Evolutionary conservation across 2,113 vertebrate genomes (phyloP), one percentile per base, ranked within the genome.

Genomic region (Chinchilla lanigera): DNA sequence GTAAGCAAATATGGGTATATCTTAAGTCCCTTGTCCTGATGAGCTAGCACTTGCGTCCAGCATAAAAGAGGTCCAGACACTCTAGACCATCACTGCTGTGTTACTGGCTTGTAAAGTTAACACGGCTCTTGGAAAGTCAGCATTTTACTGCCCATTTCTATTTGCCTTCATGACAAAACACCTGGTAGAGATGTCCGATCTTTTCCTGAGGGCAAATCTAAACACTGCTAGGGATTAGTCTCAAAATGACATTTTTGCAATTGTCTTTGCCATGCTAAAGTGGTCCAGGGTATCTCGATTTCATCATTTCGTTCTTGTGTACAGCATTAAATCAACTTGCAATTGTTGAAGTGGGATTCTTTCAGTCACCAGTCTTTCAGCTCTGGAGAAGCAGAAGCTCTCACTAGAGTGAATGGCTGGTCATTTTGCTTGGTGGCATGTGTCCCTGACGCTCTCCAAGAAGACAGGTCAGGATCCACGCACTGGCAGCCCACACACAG

Each of bases 391-490:
- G 93, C 90, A 96, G 98, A 95, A 97, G 58, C 95, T 97, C 91
- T 96, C 97, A 90, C 81, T 24, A 81, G 33, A 90, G 87, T 0
- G 0, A 94, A 89, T 87, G 82, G 61, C 81, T 96, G 73, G 97
- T 96, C 33, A 80, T 95, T 95, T 16, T 95, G 95, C 94, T 96
- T 92, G 38, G 73, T 97, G 96, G 87, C 97, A 96, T 97, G 78
- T 94, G 96, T 98, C 98, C 95, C 96, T 98, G 98, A 97, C 96
- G 93, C 96, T 96, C 65, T 96, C 93, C 56, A 96, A 78, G 87
- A 97, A 84, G 97, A 89, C 86, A 54, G 90, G 60, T 97, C 71
- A 92, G 84, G 93, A 28, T 3, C 65, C 56, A 60, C 47, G 97
- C 0, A 0, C 93, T 98, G 97, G 91, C 97, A 98, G 87, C 86